Evolutionary conservation across 2,113 vertebrate species (phyloP).

Genomic region (Anarrhichthys ocellatus): DNA sequence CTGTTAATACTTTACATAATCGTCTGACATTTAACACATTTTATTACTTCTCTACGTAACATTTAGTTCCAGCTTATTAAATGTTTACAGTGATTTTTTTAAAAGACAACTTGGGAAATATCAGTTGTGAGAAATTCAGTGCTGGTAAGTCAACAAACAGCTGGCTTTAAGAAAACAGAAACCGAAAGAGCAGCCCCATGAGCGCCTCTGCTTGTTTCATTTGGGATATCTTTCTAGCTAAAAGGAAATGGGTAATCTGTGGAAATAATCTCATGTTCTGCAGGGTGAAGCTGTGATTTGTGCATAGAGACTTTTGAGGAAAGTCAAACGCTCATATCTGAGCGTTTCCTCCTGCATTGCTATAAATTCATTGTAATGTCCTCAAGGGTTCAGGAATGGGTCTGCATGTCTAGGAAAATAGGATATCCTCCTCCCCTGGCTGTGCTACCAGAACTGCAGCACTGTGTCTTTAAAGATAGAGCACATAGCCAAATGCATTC

Average conservation of each 20-base stretch:
- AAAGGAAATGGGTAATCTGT: constrained; percentile 1
- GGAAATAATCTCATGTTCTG: neutral
- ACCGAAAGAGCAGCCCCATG: constrained; percentile 37
- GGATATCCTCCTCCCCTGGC: constrained; percentile 1
- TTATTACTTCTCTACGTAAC: neutral
- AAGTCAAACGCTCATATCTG: neutral
- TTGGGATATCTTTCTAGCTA: neutral
- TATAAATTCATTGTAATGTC: neutral
- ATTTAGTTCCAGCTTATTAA: neutral
- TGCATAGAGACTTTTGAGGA: neutral
- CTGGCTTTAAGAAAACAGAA: constrained; percentile 30
- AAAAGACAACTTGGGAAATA: neutral
- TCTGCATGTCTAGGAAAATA: neutral
- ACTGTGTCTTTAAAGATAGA: neutral
- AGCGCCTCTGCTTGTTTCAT: constrained; percentile 35
- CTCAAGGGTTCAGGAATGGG: neutral
- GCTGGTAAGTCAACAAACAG: constrained; percentile 25
- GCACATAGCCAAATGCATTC: constrained; percentile 11
- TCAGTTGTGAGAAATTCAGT: neutral
- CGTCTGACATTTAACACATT: constrained; percentile 4
- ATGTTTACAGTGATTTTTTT: neutral
- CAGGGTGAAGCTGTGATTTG: neutral
- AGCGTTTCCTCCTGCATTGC: neutral
- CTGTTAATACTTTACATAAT: constrained; percentile 25
- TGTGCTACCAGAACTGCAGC: neutral